Percentiles rank a stretch among this genome's conserved stretches.
These are phyloP conservation scores for Pitta sordida DNA, from an alignment of 2,113 vertebrate genomes.

Conservation along the genomic window DNA sequence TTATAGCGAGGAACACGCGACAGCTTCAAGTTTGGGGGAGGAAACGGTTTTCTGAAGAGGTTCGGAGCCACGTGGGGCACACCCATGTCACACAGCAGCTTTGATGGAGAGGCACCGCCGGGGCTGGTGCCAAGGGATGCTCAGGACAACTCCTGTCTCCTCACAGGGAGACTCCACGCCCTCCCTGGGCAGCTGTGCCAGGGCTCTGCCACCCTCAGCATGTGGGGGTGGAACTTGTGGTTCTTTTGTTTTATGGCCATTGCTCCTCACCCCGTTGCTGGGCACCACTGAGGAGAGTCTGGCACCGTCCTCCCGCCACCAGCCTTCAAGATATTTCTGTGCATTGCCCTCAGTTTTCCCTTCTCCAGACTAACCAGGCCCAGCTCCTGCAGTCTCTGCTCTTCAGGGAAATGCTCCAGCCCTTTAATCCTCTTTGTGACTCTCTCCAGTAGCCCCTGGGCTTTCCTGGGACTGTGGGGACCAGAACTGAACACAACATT, in stretches of 20 bases:
- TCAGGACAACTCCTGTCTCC: not conserved
- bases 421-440: not conserved
- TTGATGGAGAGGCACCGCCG: not conserved
- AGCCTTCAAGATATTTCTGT: not conserved
- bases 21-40: constrained; percentile 45
- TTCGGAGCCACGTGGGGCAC: constrained; percentile 14
- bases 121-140: not conserved
- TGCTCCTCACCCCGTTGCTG: not conserved
- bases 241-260: not conserved
- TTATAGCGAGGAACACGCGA: constrained; percentile 77
- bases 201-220: not conserved
- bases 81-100: not conserved
- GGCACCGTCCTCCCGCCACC: not conserved
- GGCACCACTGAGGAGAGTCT: not conserved
- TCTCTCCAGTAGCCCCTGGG: not conserved
- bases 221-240: not conserved
- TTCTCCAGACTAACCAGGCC: not conserved
- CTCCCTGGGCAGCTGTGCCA: not conserved
- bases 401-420: not conserved
- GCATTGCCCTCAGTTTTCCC: not conserved
- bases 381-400: not conserved
- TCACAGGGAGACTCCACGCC: not conserved
- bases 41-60: constrained; percentile 27
- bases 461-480: not conserved
- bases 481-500: not conserved